These are phyloP conservation scores for Diploscapter pachys DNA, from an alignment of 1,140 invertebrate species.

Conservation along the genomic window DNA sequence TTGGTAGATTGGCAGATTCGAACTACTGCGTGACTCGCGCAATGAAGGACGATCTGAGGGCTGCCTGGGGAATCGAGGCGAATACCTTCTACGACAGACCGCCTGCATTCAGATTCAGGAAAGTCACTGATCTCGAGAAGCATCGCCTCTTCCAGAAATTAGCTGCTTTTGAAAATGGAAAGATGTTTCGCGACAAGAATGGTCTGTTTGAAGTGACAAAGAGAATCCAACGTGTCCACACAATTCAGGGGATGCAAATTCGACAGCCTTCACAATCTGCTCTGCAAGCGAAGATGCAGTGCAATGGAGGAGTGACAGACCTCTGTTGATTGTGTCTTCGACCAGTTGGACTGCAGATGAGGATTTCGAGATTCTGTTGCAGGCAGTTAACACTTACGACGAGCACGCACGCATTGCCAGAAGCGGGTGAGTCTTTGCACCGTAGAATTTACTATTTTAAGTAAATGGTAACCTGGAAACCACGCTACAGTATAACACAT, in stretches of 20 bases:
- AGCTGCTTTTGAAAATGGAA: too few relatives aligned
- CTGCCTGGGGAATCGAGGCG: constrained; percentile 73
- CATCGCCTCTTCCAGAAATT: constrained; percentile 33
- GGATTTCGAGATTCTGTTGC: constrained; percentile 84
- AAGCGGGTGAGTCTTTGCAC: constrained; percentile 1
- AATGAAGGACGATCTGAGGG: constrained; percentile 80
- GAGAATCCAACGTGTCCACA: background rate
- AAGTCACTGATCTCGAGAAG: constrained; percentile 32
- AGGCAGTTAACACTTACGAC: constrained; percentile 72
- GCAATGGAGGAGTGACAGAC: constrained; percentile 11
- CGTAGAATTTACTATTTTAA: background rate
- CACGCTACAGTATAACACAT: too few relatives aligned
- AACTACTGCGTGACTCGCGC: constrained; percentile 92
- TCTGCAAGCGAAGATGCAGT: too few relatives aligned
- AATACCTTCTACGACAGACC: constrained; percentile 51
- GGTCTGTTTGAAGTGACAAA: too few relatives aligned
- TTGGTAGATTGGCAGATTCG: constrained; percentile 73
- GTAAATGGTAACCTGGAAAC: too few relatives aligned
- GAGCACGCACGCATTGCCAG: constrained; percentile 24
- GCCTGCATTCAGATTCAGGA: constrained; percentile 72
- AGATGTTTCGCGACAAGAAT: too few relatives aligned
- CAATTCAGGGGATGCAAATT: background rate
- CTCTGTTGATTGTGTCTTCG: constrained; percentile 67
- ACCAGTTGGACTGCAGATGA: constrained; percentile 99
- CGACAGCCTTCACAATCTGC: background rate